phyloP scores from a whole-genome alignment of 2,797 vertebrate species.

The Propithecus perrieri region DNA sequence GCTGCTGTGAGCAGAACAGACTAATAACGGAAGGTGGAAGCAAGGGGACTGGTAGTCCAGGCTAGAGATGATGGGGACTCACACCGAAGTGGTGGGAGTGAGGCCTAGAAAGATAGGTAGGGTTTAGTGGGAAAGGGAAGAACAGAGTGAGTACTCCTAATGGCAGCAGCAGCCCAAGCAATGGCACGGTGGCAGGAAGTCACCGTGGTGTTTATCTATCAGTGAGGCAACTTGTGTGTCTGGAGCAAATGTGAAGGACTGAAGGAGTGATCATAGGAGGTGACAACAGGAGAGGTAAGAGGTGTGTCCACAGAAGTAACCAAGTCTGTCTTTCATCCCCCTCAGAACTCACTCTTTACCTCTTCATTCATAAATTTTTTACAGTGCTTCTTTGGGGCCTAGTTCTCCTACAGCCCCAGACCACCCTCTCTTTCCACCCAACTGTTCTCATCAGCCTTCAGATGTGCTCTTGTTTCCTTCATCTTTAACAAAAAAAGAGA shows the following conservation, averaged over 20 bases:
- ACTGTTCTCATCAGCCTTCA: neutral
- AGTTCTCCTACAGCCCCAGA: neutral
- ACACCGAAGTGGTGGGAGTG: neutral
- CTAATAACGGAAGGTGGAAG: neutral
- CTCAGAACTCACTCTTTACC: neutral
- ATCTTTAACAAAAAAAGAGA: neutral
- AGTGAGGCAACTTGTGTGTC: neutral
- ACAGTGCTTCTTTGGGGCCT: neutral
- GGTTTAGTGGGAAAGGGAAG: neutral
- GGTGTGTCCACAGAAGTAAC: neutral
- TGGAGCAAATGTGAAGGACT: neutral
- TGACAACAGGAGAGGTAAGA: neutral
- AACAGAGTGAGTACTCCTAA: neutral
- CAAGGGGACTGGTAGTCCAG: neutral
- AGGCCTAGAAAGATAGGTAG: neutral
- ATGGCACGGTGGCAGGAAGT: neutral
- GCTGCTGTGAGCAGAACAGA: neutral
- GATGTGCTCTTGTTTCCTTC: neutral
- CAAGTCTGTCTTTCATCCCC: constrained; percentile 5
- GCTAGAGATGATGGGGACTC: neutral
- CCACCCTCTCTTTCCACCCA: neutral
- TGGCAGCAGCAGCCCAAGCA: neutral
- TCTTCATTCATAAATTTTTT: constrained; percentile 22
- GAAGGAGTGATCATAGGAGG: neutral
- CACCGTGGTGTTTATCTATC: neutral